Base-by-base conservation (phyloP, 2,888 invertebrate species). In the Caprella mutica region DNA sequence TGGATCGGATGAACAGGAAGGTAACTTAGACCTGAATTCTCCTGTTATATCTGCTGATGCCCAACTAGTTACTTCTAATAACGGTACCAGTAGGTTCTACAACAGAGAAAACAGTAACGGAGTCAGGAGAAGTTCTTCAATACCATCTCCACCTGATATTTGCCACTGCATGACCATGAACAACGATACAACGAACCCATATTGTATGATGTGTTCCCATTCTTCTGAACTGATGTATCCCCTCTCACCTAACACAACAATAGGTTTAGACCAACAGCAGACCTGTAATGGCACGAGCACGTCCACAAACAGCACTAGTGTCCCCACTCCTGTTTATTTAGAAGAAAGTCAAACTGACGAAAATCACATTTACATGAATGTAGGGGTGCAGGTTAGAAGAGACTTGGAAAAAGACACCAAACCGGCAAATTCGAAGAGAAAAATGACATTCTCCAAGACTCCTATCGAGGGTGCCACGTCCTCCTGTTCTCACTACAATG, bases 391-490 rank as follows among this genome's bases (percentile, higher is more conserved):
- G 4, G 33, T 43, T 35, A 40, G 56, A 43, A 52, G 52, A 19
- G 58, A 61, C 23, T 29, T 44, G 6, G 43, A 63, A 26, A 59
- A 59, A 55, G 61, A 60, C 29, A 46, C 57, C 14, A n/a, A n/a
- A n/a, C n/a, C n/a, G n/a, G n/a, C n/a, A n/a, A n/a, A n/a, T n/a
- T n/a, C n/a, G n/a, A n/a, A n/a, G n/a, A n/a, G n/a, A n/a, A n/a
- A n/a, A n/a, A n/a, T n/a, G n/a, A n/a, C n/a, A n/a, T n/a, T n/a
- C n/a, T n/a, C n/a, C n/a, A n/a, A n/a, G n/a, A 44, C 57, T 24
- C 60, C 56, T 12, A 57, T 59, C 24, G 59, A 54, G n/a, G 59
- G 57, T 14, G 59, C 65, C n/a, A 56, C 55, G 5, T 59, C 59
- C 33, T 60, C 63, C 26, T 55, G 56, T 26, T 63, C 63, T n/a